Conservation (phyloP, 2,113 vertebrate genomes). For the Alouatta palliata region DNA sequence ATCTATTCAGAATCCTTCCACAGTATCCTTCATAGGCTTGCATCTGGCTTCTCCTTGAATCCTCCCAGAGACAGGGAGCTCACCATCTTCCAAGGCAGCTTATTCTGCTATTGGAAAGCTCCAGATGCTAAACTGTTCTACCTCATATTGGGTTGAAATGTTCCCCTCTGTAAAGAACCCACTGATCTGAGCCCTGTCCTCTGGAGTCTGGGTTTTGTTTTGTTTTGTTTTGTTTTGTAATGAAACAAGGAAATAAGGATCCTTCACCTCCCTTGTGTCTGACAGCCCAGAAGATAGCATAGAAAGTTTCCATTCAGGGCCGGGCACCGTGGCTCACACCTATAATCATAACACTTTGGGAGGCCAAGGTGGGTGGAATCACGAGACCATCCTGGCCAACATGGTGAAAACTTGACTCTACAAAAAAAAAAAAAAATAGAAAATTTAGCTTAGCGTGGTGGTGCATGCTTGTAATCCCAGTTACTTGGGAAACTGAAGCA, state of each 20-base stretch:
- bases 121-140: background rate
- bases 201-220: background rate
- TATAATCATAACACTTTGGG: too few relatives aligned
- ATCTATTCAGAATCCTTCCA: background rate
- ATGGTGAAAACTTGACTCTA: too few relatives aligned
- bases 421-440: too few relatives aligned
- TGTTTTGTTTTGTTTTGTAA: fast-evolving
- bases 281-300: too few relatives aligned
- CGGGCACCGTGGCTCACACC: too few relatives aligned
- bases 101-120: background rate
- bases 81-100: background rate
- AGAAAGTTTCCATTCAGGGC: background rate
- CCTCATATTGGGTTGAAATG: background rate
- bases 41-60: constrained; percentile 23
- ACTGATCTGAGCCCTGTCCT: background rate
- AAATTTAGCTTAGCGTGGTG: too few relatives aligned
- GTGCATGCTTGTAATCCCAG: too few relatives aligned
- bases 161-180: background rate
- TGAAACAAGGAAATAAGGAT: too few relatives aligned
- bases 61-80: background rate
- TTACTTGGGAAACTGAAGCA: too few relatives aligned
- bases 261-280: background rate
- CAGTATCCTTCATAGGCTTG: background rate
- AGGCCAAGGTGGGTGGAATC: too few relatives aligned
- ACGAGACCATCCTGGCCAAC: too few relatives aligned